A percentile compares a stretch with the other conserved stretches of the same genome.
These are phyloP conservation scores for Agriopis leucophaearia DNA, from an alignment of 2,888 invertebrate genomes.

Conservation along the genomic window DNA sequence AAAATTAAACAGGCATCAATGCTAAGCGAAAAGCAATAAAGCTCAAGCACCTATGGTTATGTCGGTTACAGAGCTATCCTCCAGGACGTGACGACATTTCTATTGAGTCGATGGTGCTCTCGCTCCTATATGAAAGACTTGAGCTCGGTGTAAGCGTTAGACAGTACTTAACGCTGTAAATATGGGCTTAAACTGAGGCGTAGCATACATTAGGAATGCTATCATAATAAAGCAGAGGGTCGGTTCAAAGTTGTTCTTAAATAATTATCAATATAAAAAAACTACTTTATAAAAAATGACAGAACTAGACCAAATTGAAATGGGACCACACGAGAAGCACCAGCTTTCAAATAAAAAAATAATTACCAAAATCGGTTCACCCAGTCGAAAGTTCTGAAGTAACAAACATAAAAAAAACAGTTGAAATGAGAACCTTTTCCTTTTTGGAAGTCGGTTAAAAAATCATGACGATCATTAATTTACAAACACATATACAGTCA, in stretches of 20 bases:
- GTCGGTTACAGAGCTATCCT: slow-evolving; percentile 44
- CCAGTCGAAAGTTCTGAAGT: no score
- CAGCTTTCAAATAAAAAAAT: no score
- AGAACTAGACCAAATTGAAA: no score
- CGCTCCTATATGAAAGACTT: slow-evolving; percentile 53
- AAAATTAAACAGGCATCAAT: slow-evolving; percentile 46
- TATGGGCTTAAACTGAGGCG: slow-evolving; percentile 31
- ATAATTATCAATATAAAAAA: no score
- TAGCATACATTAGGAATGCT: background rate
- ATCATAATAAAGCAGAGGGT: background rate
- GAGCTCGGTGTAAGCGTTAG: slow-evolving; percentile 35
- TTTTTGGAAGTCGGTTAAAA: no score
- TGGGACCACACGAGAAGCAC: no score
- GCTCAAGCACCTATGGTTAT: slow-evolving; percentile 48
- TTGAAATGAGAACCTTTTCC: no score
- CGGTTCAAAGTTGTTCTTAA: background rate
- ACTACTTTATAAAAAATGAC: no score
- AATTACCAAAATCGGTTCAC: no score
- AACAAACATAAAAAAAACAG: no score
- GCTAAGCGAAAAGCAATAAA: slow-evolving; percentile 58
- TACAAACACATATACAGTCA: no score
- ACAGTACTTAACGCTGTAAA: slow-evolving; percentile 29
- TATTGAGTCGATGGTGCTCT: slow-evolving; percentile 60
- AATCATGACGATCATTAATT: no score
- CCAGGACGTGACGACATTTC: slow-evolving; percentile 60